Conservation (phyloP, 2,888 invertebrate species). For the Sinopyrophorus schimmeli region DNA sequence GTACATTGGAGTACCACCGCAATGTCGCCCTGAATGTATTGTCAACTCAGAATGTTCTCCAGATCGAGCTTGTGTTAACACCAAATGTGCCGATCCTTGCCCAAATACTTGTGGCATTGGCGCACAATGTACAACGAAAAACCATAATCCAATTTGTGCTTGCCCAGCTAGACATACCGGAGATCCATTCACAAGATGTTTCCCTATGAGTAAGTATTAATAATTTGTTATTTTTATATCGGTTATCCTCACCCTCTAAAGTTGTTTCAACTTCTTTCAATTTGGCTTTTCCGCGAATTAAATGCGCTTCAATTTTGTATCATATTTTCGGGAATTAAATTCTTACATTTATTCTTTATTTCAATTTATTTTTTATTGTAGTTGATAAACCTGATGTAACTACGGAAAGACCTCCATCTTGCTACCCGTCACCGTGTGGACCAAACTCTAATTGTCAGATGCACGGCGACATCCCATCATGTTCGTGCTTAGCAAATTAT, state of each 20-base stretch:
- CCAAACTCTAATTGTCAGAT: slow-evolving; percentile 81
- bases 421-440: slow-evolving; percentile 82
- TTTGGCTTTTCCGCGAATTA: too few species aligned
- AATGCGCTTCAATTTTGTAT: too few species aligned
- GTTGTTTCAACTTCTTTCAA: too few species aligned
- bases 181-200: slow-evolving; percentile 82
- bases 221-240: neutral
- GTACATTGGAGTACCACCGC: slow-evolving; percentile 77
- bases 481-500: slow-evolving; percentile 77
- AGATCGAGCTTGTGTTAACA: slow-evolving; percentile 82
- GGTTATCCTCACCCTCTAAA: too few species aligned
- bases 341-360: slow-evolving; percentile 1
- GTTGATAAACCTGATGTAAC: slow-evolving; percentile 45
- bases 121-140: slow-evolving; percentile 79
- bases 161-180: slow-evolving; percentile 84
- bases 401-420: slow-evolving; percentile 73
- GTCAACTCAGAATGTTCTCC: slow-evolving; percentile 84
- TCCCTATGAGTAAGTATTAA: slow-evolving; percentile 67
- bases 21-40: slow-evolving; percentile 82
- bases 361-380: slow-evolving; percentile 35
- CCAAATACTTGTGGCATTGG: slow-evolving; percentile 84
- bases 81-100: slow-evolving; percentile 86
- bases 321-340: too few species aligned
- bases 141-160: slow-evolving; percentile 86
- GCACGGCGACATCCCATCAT: slow-evolving; percentile 72